Evolutionary conservation across 2,113 vertebrate genomes (phyloP), one percentile per base, ranked within the genome.

Genomic region (Cynoglossus semilaevis): DNA sequence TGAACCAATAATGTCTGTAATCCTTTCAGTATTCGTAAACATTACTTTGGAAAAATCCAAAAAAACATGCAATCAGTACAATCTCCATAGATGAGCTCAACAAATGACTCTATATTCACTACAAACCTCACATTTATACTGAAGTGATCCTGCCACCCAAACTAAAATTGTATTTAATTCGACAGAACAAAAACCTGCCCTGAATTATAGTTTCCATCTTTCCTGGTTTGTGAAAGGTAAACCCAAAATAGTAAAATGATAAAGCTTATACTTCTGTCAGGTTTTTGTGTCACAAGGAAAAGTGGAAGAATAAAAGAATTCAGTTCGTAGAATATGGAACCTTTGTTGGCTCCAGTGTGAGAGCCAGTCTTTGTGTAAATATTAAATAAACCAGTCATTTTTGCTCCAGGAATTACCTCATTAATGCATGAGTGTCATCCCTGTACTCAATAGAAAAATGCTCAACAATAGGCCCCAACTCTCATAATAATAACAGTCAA

Each of bases 71-170:
- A 77, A 82, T 83, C 63, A 22, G 50, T 19, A 63, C 62, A 34
- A 79, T 80, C 74, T 61, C 73, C 62, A 38, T n/a, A 43, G 67
- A 74, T 7, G 19, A 61, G 59, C 61, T 63, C 77, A 79, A 82
- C 77, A 80, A 85, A 78, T 76, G 72, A 76, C 67, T 74, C 81
- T 51, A 67, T 70, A 70, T 36, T 64, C 49, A 49, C 47, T 38
- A 89, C 83, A 87, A 85, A 83, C 68, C 44, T 45, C 74, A 59
- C 57, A 72, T 80, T 85, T 74, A 85, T 76, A 59, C 42, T 58
- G 47, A 15, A 51, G 41, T 63, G 72, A 78, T 79, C 50, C 60
- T 19, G 55, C 74, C 51, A 67, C 59, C 67, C 58, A 69, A 69
- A 75, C 81, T 64, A 44, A 53, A 15, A 81, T 82, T 82, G 67